Percentiles rank a stretch among this genome's conserved stretches.
Conservation (phyloP, 2,888 invertebrate species). For the Iphiclides podalirius region DNA sequence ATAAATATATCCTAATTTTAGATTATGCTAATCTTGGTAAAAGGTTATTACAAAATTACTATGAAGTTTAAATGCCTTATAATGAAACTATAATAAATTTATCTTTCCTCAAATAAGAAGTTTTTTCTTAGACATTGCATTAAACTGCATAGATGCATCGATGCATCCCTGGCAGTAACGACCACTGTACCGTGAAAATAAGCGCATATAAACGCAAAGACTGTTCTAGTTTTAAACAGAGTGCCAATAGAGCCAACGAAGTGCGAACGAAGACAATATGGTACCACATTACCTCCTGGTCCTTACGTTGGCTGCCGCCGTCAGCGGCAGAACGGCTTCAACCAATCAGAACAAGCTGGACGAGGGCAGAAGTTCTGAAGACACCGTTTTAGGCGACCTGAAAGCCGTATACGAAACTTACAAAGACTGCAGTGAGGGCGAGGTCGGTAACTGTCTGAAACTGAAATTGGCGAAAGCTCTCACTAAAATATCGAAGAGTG, state of each 20-base stretch:
- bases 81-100: too few relatives aligned
- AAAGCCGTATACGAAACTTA: conserved; percentile 88
- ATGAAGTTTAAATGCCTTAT: too few relatives aligned
- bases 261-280: conserved; percentile 73
- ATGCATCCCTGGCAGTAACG: conserved; percentile 68
- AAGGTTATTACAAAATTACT: too few relatives aligned
- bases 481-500: conserved; percentile 85
- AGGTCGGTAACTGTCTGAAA: conserved; percentile 87
- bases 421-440: conserved; percentile 87
- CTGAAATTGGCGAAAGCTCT: conserved; percentile 88
- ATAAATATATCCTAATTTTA: too few relatives aligned
- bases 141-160: conserved; percentile 66
- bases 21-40: too few relatives aligned
- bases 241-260: conserved; percentile 64
- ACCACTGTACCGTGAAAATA: conserved; percentile 72
- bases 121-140: conserved; percentile 42
- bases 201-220: conserved; percentile 74
- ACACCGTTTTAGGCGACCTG: conserved; percentile 82
- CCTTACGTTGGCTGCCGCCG: conserved; percentile 75
- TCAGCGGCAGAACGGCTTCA: conserved; percentile 74
- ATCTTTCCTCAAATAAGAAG: too few relatives aligned
- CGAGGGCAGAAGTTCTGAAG: conserved; percentile 66
- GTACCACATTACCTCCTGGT: conserved; percentile 80
- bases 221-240: conserved; percentile 66
- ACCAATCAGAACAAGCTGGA: conserved; percentile 69